Conservation (phyloP, 2,888 invertebrate species). For the Drosophila dives region DNA sequence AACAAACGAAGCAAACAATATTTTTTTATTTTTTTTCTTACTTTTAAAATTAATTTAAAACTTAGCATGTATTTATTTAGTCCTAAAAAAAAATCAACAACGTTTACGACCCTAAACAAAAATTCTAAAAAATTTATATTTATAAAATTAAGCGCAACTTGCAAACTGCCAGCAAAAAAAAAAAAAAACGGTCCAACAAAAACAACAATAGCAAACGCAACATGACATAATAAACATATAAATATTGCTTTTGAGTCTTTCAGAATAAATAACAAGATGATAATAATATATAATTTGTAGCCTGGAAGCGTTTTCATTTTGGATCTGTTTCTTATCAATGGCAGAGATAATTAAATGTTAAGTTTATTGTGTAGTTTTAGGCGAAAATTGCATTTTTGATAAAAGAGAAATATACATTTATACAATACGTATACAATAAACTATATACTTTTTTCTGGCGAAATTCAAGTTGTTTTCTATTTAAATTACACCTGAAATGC, state of each 20-base stretch:
- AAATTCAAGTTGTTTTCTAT: constrained; percentile 30
- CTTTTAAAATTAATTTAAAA: constrained; percentile 64
- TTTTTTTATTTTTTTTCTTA: constrained; percentile 65
- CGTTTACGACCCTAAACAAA: constrained; percentile 30
- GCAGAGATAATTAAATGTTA: constrained; percentile 64
- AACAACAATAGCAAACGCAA: constrained; percentile 42
- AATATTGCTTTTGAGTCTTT: constrained; percentile 82
- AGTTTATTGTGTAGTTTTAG: constrained; percentile 77
- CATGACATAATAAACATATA: constrained; percentile 40
- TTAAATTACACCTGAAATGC: neutral
- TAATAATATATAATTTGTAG: constrained; percentile 32
- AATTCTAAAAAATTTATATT: constrained; percentile 9
- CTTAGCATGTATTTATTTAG: constrained; percentile 60
- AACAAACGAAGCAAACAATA: constrained; percentile 18
- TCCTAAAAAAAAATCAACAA: constrained; percentile 17
- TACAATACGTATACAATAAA: constrained; percentile 59
- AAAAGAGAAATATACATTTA: constrained; percentile 48
- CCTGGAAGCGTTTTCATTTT: constrained; percentile 36
- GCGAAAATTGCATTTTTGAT: constrained; percentile 66
- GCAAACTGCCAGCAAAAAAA: constrained; percentile 53
- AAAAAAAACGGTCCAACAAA: constrained; percentile 26
- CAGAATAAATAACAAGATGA: constrained; percentile 40
- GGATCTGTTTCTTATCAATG: constrained; percentile 25
- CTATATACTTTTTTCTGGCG: constrained; percentile 69
- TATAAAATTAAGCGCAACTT: constrained; percentile 46